Evolutionary conservation across 2,888 invertebrate species (phyloP), one percentile per base, ranked within the genome.

Genomic region (Drosophila monieri): DNA sequence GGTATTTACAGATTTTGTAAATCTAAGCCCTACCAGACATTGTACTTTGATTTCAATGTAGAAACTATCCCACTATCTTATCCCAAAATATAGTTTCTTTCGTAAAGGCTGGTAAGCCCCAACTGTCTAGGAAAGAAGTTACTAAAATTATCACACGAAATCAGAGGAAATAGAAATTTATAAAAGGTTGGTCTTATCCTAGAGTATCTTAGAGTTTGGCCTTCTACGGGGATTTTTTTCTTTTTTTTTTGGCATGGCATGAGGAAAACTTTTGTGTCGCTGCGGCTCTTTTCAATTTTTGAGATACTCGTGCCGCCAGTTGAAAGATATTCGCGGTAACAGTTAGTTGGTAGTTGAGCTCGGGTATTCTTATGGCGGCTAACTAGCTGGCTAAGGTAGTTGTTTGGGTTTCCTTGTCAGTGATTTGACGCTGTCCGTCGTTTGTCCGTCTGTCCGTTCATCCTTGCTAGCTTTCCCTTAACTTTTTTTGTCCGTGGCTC

Each of bases 381-480:
- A 67, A 70, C 70, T 52, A 47, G 52, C 66, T 52, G 60, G 47
- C 71, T 68, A 72, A 43, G 37, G 41, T 37, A 51, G 46, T 61
- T 86, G 64, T 77, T 68, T 77, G 60, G 70, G 47, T 73, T 77
- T 64, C 52, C 53, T 60, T 66, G 76, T 78, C 81, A 73, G 69
- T 76, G 61, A 65, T 54, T 77, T 54, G 60, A 32, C 27, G 68
- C 61, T 62, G 54, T 55, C 54, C 61, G 23, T 59, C 39, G 39
- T 18, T 18, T 41, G 39, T 41, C 27, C 3, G 49, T n/a, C 52
- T 9, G 30, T 35, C 41, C 32, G 23, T 21, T 25, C 8, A 14
- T 30, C 44, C 48, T 41, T 41, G 39, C 18, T 14, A 61, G 49
- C 39, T 21, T 44, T 66, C 58, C 15, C 47, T 52, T 51, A 49